Base-by-base conservation (phyloP, 2,113 vertebrate species). In the Quiscalus mexicanus region DNA sequence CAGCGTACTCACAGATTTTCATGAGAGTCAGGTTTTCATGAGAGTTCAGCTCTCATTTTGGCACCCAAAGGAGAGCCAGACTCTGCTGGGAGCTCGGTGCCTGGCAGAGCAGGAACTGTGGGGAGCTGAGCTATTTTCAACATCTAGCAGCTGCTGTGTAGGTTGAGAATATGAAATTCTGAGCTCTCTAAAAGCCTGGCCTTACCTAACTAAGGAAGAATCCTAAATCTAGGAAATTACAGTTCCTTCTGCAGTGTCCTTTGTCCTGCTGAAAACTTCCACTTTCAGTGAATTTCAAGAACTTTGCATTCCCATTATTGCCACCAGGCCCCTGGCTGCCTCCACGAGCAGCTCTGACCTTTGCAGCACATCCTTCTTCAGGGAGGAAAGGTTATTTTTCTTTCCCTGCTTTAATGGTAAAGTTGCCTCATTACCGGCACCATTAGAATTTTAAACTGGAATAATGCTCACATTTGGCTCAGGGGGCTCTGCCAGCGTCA, bases 91-190 rank as follows among this genome's bases (percentile, higher is more conserved):
- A 87, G 90, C 87, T 94, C 42, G 3, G 47, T 50, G 95, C 93
- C 78, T 87, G n/a, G 19, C 70, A 67, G 91, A 87, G 94, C 67
- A 87, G 87, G 91, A 93, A 47, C 92, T 90, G 91, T 58, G 64
- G 80, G 85, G 75, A 86, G 78, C 4, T 62, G 93, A 96, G 95
- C 95, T 96, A 96, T 97, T 97, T 95, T 97, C 58, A 86, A 94
- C 67, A 42, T 6, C 79, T 53, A 91, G 85, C 95, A 97, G 96
- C 90, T 96, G 95, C 90, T 97, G 95, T 94, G 95, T 97, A 94
- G 95, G 96, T 81, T 94, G 93, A 25, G 83, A 94, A 95, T 62
- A 85, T 13, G 49, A 94, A 95, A 95, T 84, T 77, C 92, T 94
- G 64, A 94, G 91, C 93, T 82, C 94, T 91, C 93, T 75, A 52